These are phyloP conservation scores for Drosophila setosimentum DNA, from an alignment of 2,888 invertebrate species.

Conservation along the genomic window DNA sequence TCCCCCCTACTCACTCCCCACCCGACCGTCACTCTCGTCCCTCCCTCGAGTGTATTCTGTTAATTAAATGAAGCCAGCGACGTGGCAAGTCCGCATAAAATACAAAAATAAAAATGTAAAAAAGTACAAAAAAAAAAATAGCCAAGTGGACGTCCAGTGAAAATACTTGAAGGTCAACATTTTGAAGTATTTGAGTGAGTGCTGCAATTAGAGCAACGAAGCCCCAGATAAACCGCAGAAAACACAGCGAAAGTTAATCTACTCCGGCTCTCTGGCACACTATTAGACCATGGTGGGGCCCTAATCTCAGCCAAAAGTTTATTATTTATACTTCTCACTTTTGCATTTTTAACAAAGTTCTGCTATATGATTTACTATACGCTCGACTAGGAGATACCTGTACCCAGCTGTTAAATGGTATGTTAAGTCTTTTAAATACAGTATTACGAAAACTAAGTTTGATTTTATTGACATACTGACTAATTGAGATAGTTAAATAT, in stretches of 20 bases:
- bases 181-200: slow-evolving; percentile 58
- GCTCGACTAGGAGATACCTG: slow-evolving; percentile 7
- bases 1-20: not conserved
- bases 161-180: slow-evolving; percentile 74
- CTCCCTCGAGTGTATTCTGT: slow-evolving; percentile 28
- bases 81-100: slow-evolving; percentile 11
- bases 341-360: slow-evolving; percentile 52
- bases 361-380: slow-evolving; percentile 33
- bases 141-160: slow-evolving; percentile 12
- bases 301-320: slow-evolving; percentile 39
- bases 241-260: slow-evolving; percentile 70
- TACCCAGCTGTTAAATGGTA: not conserved
- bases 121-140: not conserved
- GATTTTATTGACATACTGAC: not conserved
- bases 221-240: slow-evolving; percentile 47
- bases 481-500: not conserved
- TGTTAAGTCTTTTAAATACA: not conserved
- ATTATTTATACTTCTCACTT: slow-evolving; percentile 16
- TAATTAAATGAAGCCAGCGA: slow-evolving; percentile 68
- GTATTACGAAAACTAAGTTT: too few relatives aligned
- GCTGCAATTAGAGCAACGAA: slow-evolving; percentile 59
- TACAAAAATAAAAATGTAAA: not conserved
- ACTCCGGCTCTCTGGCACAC: slow-evolving; percentile 48
- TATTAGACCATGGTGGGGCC: slow-evolving; percentile 28
- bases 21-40: not conserved